Base-by-base conservation (phyloP, 2,797 vertebrate species). In the Austrolebias charrua region DNA sequence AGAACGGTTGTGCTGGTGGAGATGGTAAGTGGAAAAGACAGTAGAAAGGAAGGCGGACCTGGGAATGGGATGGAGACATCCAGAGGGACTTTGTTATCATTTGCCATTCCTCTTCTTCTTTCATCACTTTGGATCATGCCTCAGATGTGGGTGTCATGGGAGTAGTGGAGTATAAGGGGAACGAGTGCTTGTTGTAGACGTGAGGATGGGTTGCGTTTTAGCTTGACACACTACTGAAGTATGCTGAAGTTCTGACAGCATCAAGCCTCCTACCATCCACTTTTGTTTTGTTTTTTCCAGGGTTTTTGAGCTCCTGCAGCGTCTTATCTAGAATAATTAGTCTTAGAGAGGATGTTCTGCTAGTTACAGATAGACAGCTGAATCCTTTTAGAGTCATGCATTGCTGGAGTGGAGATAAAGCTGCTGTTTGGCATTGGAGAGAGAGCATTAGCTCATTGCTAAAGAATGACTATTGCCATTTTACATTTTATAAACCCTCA, bases 41-140 rank as follows among this genome's bases (percentile, higher is more conserved):
- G 75, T 76, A 68, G 70, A 85, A 78, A 85, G 70, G 69, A 57
- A 79, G 73, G 66, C 69, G 52, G 51, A 40, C 60, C 70, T 73
- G 61, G 75, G 78, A 71, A 78, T 74, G 80, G 71, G 74, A 83
- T 69, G 63, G 76, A 79, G 75, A 64, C 5, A 48, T 87, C 88
- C 55, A 12, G 44, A n/a, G 89, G 79, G 87, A 90, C 69, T 72
- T 63, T 53, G 78, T 86, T 88, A 88, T 89, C 88, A 83, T 84
- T 79, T 72, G 66, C 64, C 70, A 82, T 89, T 85, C 82, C 62
- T 77, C 43, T 60, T 69, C 60, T 78, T 31, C 86, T 90, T 88
- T 90, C 83, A 89, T 90, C 86, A 84, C 76, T 60, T 63, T 65
- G 44, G 58, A 75, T 81, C 73, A 81, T 76, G 68, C 69, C 47